These are phyloP conservation scores for Rhimphoctona megacephalus DNA, from an alignment of 2,888 invertebrate species.

Conservation along the genomic window DNA sequence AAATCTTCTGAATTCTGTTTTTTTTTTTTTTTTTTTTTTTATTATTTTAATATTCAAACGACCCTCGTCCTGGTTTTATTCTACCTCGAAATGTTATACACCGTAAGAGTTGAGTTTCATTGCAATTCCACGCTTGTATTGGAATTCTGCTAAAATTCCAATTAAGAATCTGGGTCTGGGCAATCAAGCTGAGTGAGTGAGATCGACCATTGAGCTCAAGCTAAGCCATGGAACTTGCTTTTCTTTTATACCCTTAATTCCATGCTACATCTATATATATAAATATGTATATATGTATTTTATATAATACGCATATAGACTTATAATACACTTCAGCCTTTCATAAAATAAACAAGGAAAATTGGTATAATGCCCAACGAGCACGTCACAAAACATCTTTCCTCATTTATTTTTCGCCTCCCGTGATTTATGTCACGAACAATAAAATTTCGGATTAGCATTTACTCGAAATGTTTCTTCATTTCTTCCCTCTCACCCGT, in stretches of 20 bases:
- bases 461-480: conserved; percentile 46
- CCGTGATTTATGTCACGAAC: conserved; percentile 52
- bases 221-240: conserved; percentile 25
- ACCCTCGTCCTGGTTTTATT: neutral
- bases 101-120: conserved; percentile 11
- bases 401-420: conserved; percentile 1
- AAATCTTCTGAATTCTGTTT: neutral
- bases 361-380: conserved; percentile 15
- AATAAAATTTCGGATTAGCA: conserved; percentile 46
- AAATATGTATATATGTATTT: conserved; percentile 1
- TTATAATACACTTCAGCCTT: conserved; percentile 11
- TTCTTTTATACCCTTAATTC: conserved; percentile 30
- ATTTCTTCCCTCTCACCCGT: conserved; percentile 20
- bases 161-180: conserved; percentile 44
- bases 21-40: neutral
- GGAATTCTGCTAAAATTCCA: conserved; percentile 40
- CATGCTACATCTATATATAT: conserved; percentile 4
- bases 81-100: conserved; percentile 8
- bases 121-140: conserved; percentile 26
- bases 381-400: conserved; percentile 28
- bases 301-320: neutral
- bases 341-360: conserved; percentile 38
- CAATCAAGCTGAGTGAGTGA: conserved; percentile 37
- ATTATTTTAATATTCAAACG: neutral
- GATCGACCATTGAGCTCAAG: conserved; percentile 35